Base-by-base conservation (phyloP, 2,888 invertebrate genomes). In the Seladonia tumulorum region DNA sequence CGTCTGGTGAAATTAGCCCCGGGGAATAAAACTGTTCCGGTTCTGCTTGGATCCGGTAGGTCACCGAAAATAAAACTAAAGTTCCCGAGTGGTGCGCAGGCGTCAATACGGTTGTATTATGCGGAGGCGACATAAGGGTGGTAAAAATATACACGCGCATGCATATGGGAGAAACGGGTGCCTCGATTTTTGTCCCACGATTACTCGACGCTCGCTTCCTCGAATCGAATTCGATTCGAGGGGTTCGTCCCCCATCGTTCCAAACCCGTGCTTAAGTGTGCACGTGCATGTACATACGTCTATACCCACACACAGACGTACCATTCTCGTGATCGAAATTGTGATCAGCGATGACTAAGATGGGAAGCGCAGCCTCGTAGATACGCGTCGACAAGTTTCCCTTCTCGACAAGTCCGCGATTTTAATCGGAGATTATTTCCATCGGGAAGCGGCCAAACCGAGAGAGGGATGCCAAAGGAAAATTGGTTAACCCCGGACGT, bases 131-230 rank as follows among this genome's bases (percentile, higher is more conserved):
- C 75, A 85, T 85, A 88, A 89, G 90, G 89, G 87, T 85, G 82
- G 83, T 87, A 88, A 89, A 90, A 90, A 89, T 89, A 90, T 82
- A 81, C 85, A 76, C 35, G 81, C 29, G 66, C 71, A 66, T 88
- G 75, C 86, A 82, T 79, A 83, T 82, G 85, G 83, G 74, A 76
- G 83, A 86, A 68, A 81, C 76, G 81, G 60, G 80, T 74, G 75
- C 74, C 78, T 85, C 87, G 88, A 89, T 90, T 90, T 86, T 89
- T 90, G 83, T 88, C 90, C 90, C 90, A 90, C 90, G 89, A 88
- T 89, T 90, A 83, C 78, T 88, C 85, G 89, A 81, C 83, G 87
- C 79, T 82, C 80, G 86, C 87, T 86, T 87, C 70, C 89, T 82
- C 74, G 81, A 89, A 87, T 86, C 83, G 82, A 89, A 81, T 80